Base-by-base conservation (phyloP, 2,888 invertebrate species). In the Hedya salicella region DNA sequence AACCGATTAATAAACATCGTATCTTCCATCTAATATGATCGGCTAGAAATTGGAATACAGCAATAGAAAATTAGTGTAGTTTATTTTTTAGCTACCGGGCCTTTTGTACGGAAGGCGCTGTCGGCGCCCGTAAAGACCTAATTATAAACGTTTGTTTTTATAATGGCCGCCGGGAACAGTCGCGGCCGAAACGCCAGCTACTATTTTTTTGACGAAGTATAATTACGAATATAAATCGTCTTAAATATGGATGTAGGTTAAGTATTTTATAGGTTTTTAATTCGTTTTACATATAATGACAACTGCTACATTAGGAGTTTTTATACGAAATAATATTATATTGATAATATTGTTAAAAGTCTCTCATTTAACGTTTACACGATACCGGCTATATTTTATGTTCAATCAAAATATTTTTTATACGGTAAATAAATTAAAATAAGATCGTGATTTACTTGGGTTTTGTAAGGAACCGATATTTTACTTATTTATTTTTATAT, bases 61-160 rank as follows among this genome's bases (percentile, higher is more conserved):
- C 83, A 84, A 83, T 84, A 82, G 81, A 78, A 78, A 81, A 83
- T 82, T 82, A 82, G 78, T 80, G 73, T 71, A 75, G 77, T 80
- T 85, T 81, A 80, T 78, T 86, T 87, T 83, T 84, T 82, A 75
- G 83, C 86, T 88, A 86, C 86, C 82, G 83, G 78, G 77, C 84
- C 85, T 86, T 87, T 86, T 86, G 76, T 78, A 69, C 60, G 73
- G 76, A 77, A 75, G 62, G 71, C 74, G 70, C 74, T 73, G 75
- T 73, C 76, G 80, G 80, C 78, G 78, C 81, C 79, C 79, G 75
- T 78, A 77, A 78, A 77, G 75, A 81, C 81, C 83, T 89, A 89
- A 91, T 91, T 89, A 90, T 77, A 78, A 80, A 75, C 85, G 88
- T 91, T 91, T 89, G 91, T 91, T 89, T 91, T 90, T 87, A 81